phyloP scores from a whole-genome alignment of 2,797 vertebrate genomes.

The Gadopsis marmoratus region DNA sequence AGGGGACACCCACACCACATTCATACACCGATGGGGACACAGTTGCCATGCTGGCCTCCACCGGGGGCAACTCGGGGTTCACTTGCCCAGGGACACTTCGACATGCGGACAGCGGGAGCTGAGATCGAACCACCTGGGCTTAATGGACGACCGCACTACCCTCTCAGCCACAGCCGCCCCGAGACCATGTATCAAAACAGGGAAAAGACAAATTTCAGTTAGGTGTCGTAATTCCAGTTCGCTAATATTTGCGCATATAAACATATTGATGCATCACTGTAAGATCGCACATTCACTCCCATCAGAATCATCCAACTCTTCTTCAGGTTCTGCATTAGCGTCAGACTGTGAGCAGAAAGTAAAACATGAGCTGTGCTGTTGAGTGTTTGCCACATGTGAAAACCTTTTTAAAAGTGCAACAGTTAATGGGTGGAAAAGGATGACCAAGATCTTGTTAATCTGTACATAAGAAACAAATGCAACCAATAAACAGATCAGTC shows the following conservation, averaged over 20 bases:
- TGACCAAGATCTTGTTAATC: not conserved
- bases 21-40: too few relatives aligned
- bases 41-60: too few relatives aligned
- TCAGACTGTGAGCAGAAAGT: not conserved
- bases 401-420: constrained; percentile 3
- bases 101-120: too few relatives aligned
- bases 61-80: too few relatives aligned
- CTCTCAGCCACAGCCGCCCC: too few relatives aligned
- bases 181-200: not conserved
- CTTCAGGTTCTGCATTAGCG: not conserved
- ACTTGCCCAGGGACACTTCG: too few relatives aligned
- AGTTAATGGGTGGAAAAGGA: not conserved
- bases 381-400: constrained; percentile 2
- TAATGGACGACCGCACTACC: too few relatives aligned
- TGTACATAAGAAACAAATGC: constrained; percentile 3
- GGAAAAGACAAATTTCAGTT: constrained; percentile 7
- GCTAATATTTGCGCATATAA: not conserved
- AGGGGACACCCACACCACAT: too few relatives aligned
- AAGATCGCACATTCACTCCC: not conserved
- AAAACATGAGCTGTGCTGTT: not conserved
- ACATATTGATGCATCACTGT: not conserved
- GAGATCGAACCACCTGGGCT: too few relatives aligned
- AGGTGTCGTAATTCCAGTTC: not conserved
- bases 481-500: constrained; percentile 9
- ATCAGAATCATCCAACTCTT: not conserved